phyloP scores from a whole-genome alignment of 2,888 invertebrate genomes.

The Adelognathus sp. region DNA sequence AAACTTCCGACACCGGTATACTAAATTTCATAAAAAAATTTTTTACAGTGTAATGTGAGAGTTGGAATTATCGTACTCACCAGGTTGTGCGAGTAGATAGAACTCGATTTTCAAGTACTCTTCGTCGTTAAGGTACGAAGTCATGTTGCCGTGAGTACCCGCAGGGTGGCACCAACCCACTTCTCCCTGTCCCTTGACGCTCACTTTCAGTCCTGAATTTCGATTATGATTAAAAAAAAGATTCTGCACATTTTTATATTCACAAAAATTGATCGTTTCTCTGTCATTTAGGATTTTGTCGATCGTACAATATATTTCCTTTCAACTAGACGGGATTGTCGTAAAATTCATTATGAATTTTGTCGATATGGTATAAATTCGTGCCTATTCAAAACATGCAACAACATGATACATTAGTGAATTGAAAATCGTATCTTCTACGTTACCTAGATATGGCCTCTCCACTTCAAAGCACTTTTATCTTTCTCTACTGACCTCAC shows the following conservation, averaged over 20 bases:
- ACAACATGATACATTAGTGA: not conserved
- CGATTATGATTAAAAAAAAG: too few species aligned
- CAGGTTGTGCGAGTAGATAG: slow-evolving; percentile 85
- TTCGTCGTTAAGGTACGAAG: slow-evolving; percentile 84
- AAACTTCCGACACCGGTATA: too few species aligned
- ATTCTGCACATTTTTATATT: not conserved
- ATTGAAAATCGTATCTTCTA: not conserved
- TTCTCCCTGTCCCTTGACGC: slow-evolving; percentile 76
- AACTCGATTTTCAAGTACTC: slow-evolving; percentile 89
- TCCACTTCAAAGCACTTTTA: not conserved
- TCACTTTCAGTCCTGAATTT: slow-evolving; percentile 85
- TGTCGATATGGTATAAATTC: not conserved
- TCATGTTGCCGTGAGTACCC: slow-evolving; percentile 56
- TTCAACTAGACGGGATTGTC: not conserved
- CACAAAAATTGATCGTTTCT: not conserved
- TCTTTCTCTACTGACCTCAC: not conserved
- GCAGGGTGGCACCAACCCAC: slow-evolving; percentile 3
- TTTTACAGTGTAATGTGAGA: not conserved
- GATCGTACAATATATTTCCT: not conserved
- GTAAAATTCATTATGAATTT: not conserved
- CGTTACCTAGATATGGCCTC: not conserved
- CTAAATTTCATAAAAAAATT: not conserved
- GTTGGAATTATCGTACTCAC: slow-evolving; percentile 72
- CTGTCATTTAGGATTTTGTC: not conserved
- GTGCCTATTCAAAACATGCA: not conserved